Evolutionary conservation across 1,140 invertebrate species (phyloP).

Genomic region (Acyrthosiphon pisum): DNA sequence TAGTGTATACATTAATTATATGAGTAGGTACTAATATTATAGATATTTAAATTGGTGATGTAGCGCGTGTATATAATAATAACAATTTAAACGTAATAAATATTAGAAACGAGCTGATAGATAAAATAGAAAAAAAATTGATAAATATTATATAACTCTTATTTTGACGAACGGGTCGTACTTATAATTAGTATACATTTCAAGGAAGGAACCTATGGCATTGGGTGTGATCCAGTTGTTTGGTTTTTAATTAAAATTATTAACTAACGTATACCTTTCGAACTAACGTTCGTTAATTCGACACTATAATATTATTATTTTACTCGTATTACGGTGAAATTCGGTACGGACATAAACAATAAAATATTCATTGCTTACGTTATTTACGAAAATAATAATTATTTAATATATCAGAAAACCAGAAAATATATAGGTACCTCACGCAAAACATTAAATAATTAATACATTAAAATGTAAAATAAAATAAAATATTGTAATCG

Average conservation of each 20-base stretch:
- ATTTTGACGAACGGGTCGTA: background rate
- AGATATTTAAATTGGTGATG: background rate
- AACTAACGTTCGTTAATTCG: background rate
- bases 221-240: background rate
- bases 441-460: background rate
- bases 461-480: background rate
- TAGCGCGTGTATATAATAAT: background rate
- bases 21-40: background rate
- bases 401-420: background rate
- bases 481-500: background rate
- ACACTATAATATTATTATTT: background rate
- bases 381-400: background rate
- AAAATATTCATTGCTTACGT: background rate
- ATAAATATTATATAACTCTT: background rate
- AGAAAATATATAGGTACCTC: background rate
- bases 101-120: background rate
- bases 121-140: background rate
- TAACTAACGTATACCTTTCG: background rate
- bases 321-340: background rate
- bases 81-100: background rate
- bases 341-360: background rate
- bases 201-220: background rate
- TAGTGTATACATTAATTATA: background rate
- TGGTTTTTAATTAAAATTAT: constrained; percentile 1
- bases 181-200: constrained; percentile 10